Conservation (phyloP, 2,113 vertebrate genomes). For the Carettochelys insculpta region DNA sequence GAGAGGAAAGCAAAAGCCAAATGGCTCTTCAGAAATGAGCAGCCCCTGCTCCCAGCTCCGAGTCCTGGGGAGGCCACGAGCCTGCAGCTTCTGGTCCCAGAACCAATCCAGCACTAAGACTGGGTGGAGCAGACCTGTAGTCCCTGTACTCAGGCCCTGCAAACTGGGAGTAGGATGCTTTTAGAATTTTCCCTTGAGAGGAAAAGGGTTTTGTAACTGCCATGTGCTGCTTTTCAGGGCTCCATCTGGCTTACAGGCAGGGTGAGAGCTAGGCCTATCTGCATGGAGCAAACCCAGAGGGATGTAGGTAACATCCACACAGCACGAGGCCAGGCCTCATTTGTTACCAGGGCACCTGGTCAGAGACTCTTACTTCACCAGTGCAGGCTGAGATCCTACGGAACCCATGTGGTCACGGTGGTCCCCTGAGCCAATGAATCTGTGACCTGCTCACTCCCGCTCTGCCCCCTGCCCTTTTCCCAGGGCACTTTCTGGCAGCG, state of each 20-base stretch:
- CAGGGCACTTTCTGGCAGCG: slow-evolving; percentile 64
- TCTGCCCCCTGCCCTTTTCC: slow-evolving; percentile 71
- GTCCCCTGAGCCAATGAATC: slow-evolving; percentile 67
- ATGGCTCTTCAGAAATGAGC: neutral
- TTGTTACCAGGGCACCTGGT: slow-evolving; percentile 60
- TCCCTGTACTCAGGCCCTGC: neutral
- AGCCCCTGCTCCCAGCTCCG: neutral
- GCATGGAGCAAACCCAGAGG: neutral
- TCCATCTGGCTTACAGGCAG: fast-evolving
- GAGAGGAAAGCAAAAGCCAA: neutral
- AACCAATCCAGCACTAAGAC: neutral
- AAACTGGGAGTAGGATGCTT: neutral
- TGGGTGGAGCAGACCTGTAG: neutral
- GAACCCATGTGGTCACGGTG: slow-evolving; percentile 31
- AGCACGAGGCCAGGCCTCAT: neutral
- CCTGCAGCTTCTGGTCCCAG: neutral
- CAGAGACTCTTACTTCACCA: slow-evolving; percentile 67
- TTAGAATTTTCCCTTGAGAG: neutral
- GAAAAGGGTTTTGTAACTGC: neutral
- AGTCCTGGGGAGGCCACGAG: neutral
- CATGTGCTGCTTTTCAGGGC: neutral
- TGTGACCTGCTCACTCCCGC: slow-evolving; percentile 61
- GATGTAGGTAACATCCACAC: neutral
- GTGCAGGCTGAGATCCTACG: slow-evolving; percentile 54
- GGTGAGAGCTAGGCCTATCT: fast-evolving